Evolutionary conservation across 1,140 invertebrate species (phyloP).

Genomic region (Carcinoscorpius rotundicauda): DNA sequence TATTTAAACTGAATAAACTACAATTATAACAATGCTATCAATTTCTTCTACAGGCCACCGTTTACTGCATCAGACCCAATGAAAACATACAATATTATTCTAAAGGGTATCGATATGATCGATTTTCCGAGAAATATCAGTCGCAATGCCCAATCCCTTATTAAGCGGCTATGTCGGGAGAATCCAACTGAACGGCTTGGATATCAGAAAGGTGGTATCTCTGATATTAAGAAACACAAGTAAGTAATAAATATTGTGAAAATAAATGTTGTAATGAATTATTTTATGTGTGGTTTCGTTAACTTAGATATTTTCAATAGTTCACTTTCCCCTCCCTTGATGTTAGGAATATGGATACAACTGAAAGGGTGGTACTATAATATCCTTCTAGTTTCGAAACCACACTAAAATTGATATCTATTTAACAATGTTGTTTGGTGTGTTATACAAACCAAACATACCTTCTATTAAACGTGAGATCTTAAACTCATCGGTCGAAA

Average conservation of each 20-base stretch:
- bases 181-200: conserved; percentile 94
- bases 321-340: no score
- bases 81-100: conserved; percentile 98
- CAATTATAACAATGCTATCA: background rate
- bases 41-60: conserved; percentile 46
- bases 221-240: conserved; percentile 97
- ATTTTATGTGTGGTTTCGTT: no score
- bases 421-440: no score
- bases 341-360: conserved; percentile 44
- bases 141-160: conserved; percentile 77
- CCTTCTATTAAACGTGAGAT: no score
- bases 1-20: no score
- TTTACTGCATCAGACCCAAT: conserved; percentile 94
- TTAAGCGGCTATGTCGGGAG: conserved; percentile 91
- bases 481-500: no score
- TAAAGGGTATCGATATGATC: conserved; percentile 95
- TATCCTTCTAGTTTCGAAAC: no score
- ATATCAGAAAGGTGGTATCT: conserved; percentile 91
- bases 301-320: no score
- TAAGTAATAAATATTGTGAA: conserved; percentile 84
- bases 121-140: conserved; percentile 91
- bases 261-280: no score
- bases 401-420: no score
- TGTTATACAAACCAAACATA: no score
- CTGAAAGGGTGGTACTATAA: conserved; percentile 83